Conservation (phyloP, 2,113 vertebrate species). For the Lethenteron reissneri region DNA sequence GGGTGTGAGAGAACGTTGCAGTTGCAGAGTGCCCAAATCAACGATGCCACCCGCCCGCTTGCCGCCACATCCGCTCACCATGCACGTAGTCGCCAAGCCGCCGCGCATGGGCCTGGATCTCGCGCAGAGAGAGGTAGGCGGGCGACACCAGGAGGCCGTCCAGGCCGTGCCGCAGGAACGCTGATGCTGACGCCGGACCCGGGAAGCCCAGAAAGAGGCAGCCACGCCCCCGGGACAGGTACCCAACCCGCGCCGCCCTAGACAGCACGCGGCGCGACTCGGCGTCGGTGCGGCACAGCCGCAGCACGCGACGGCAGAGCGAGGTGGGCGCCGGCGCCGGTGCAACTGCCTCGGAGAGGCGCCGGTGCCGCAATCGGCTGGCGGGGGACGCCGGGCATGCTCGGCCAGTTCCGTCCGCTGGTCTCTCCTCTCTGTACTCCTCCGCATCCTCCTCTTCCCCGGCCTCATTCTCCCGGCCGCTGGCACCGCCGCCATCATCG, state of each 20-base stretch:
- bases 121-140: constrained; percentile 69
- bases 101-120: constrained; percentile 49
- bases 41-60: neutral
- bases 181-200: constrained; percentile 55
- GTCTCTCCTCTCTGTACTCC: too few species aligned
- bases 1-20: too few species aligned
- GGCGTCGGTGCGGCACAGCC: constrained; percentile 58
- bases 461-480: too few species aligned
- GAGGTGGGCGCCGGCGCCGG: constrained; percentile 62
- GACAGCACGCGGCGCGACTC: constrained; percentile 84
- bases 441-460: too few species aligned
- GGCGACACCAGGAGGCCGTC: constrained; percentile 74
- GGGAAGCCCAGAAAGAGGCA: constrained; percentile 81
- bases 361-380: too few species aligned
- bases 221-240: constrained; percentile 60
- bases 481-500: too few species aligned
- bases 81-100: neutral
- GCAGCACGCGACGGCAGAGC: constrained; percentile 57
- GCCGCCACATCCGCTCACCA: neutral
- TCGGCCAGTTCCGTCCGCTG: too few species aligned
- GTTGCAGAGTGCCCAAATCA: too few species aligned
- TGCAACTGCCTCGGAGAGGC: constrained; percentile 23
- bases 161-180: constrained; percentile 68
- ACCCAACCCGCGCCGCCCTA: constrained; percentile 69
- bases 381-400: too few species aligned